These are phyloP conservation scores for Nysson spinosus DNA, from an alignment of 2,888 invertebrate species.

Conservation along the genomic window DNA sequence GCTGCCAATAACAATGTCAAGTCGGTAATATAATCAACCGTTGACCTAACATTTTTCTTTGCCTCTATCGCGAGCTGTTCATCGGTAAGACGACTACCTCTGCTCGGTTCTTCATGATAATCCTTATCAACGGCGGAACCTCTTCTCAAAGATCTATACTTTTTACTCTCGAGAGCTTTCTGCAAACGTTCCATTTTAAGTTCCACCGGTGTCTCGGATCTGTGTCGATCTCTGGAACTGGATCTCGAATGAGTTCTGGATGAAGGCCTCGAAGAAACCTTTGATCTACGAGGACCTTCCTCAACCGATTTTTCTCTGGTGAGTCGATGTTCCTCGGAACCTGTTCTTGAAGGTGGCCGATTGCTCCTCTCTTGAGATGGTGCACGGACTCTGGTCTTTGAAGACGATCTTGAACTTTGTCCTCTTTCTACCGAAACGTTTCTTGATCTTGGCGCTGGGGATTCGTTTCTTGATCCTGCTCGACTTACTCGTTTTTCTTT, in stretches of 20 bases:
- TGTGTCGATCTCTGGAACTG: conserved; percentile 66
- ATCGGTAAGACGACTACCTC: conserved; percentile 36
- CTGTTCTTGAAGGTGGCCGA: conserved; percentile 45
- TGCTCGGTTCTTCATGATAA: conserved; percentile 21
- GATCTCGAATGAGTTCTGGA: conserved; percentile 69
- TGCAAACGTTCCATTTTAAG: conserved; percentile 72
- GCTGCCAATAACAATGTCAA: conserved; percentile 86
- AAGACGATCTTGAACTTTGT: conserved; percentile 66
- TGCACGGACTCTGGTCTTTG: conserved; percentile 58
- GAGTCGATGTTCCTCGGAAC: conserved; percentile 46
- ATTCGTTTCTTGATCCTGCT: conserved; percentile 63
- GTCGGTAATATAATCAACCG: conserved; percentile 86
- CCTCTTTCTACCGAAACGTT: conserved; percentile 58
- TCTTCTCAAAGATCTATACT: conserved; percentile 48
- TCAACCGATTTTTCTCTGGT: conserved; percentile 47
- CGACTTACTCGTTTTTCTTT: conserved; percentile 51
- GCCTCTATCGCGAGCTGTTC: conserved; percentile 82
- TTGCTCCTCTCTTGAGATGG: conserved; percentile 49
- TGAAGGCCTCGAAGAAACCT: conserved; percentile 57
- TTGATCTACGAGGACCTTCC: conserved; percentile 44
- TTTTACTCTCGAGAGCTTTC: conserved; percentile 59
- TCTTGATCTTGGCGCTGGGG: conserved; percentile 62
- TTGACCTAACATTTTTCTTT: conserved; percentile 83
- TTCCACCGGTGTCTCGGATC: conserved; percentile 71
- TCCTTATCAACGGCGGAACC: conserved; percentile 37